A percentile compares a stretch with the other conserved stretches of the same genome.
Evolutionary conservation across 2,888 invertebrate genomes (phyloP).

Genomic region (Trachelus troglodyta): DNA sequence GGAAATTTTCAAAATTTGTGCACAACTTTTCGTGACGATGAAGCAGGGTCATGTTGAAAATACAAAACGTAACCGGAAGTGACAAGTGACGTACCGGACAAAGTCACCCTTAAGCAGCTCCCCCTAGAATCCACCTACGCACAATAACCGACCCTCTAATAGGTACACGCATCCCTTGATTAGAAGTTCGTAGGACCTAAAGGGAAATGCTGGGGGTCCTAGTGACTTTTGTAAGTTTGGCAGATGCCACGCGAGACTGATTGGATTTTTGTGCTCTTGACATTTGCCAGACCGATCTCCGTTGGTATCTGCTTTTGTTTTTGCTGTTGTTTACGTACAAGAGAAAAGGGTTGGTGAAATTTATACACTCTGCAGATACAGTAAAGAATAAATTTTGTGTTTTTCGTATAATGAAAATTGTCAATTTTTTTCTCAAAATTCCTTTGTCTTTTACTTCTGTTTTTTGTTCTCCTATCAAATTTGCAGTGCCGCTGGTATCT

Average conservation of each 20-base stretch:
- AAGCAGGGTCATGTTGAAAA: background rate
- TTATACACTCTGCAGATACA: background rate
- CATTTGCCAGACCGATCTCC: background rate
- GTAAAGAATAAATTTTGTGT: background rate
- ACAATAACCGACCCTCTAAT: conserved; percentile 61
- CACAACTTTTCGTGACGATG: background rate
- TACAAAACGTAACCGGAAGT: conserved; percentile 49
- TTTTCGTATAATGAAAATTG: background rate
- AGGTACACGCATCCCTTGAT: conserved; percentile 64
- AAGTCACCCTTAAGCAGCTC: conserved; percentile 35
- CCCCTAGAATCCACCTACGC: conserved; percentile 51
- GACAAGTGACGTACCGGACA: conserved; percentile 56
- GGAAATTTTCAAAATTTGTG: background rate
- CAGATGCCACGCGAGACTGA: conserved; percentile 11
- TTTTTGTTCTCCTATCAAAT: background rate
- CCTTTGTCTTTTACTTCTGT: background rate
- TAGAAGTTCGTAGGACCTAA: conserved; percentile 47
- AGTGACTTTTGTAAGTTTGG: conserved; percentile 11
- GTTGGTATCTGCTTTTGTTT: background rate
- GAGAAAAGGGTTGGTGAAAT: background rate
- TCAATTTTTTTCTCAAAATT: background rate
- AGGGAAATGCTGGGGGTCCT: conserved; percentile 26
- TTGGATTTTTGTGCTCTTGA: background rate
- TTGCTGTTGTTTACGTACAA: background rate
- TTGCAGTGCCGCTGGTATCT: background rate